Evolutionary conservation across 2,888 invertebrate species (phyloP), one percentile per base, ranked within the genome.

Genomic region (Antitype chi): DNA sequence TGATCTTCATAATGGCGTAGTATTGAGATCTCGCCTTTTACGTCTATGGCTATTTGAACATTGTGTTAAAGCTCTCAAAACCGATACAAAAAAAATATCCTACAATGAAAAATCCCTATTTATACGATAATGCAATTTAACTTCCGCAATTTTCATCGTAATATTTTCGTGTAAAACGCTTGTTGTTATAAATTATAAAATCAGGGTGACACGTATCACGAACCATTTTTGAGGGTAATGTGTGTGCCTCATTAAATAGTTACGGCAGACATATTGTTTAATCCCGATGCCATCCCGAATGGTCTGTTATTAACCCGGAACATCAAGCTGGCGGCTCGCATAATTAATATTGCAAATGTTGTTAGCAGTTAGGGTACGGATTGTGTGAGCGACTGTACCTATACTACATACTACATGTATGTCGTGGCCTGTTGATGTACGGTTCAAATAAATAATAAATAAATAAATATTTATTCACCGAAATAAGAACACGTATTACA

Each of bases 261-360:
- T 92, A 94, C 82, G 89, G 85, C 79, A 82, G 87, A 91, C 90
- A 91, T 94, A 94, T 94, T 94, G 93, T 94, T 93, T 93, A 94
- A 94, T 94, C 90, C 92, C 90, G 86, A 91, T 93, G 91, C 90
- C 89, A 91, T 91, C 85, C 91, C 82, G 92, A 91, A 93, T 92
- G 91, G 94, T 91, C 91, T 89, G 94, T 93, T 94, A 94, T 94
- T 94, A 94, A 93, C 92, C 90, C 90, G 89, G 87, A 92, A 92
- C 93, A 94, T 93, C 92, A 92, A 90, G 90, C 91, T 88, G 89
- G 81, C 89, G 87, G 89, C 87, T 91, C 92, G 92, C 91, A 94
- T 95, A 95, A 95, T 96, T 96, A 96, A 96, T 96, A 95, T 95
- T 96, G 94, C 94, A 96, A 96, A 95, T 94, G 94, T 95, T 94